These are phyloP conservation scores for Pollenia amentaria DNA, from an alignment of 2,888 invertebrate species.

Conservation along the genomic window DNA sequence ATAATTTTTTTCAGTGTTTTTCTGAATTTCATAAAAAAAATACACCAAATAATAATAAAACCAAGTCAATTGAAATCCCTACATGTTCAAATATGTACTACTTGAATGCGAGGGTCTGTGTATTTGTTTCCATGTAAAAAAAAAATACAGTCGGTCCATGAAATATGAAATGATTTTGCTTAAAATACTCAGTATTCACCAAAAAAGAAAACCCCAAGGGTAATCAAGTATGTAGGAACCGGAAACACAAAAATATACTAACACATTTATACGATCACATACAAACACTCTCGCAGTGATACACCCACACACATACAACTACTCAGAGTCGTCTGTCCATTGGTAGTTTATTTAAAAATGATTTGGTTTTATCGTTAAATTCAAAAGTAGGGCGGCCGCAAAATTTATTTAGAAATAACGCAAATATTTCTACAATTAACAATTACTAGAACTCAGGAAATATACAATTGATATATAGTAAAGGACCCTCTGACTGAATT, in stretches of 20 bases:
- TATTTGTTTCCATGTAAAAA: constrained; percentile 16
- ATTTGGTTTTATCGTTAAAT: not conserved
- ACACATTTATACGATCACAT: not conserved
- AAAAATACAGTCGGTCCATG: constrained; percentile 26
- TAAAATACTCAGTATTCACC: not conserved
- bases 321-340: not conserved
- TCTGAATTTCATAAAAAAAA: constrained; percentile 10
- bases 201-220: constrained; percentile 27
- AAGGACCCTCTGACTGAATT: too few relatives aligned
- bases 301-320: not conserved
- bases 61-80: constrained; percentile 52
- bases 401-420: not conserved
- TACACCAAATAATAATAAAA: constrained; percentile 18
- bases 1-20: constrained; percentile 11
- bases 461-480: too few relatives aligned
- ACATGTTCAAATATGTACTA: constrained; percentile 47
- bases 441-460: too few relatives aligned
- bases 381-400: not conserved
- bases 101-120: not conserved
- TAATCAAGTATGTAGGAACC: constrained; percentile 40
- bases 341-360: constrained; percentile 1
- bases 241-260: constrained; percentile 1
- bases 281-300: not conserved
- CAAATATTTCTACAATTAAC: too few relatives aligned
- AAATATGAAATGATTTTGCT: constrained; percentile 49